Evolutionary conservation across 35 echinoderm and acorn worm genomes (phyloP).

Genomic region (Lytechinus variegatus): DNA sequence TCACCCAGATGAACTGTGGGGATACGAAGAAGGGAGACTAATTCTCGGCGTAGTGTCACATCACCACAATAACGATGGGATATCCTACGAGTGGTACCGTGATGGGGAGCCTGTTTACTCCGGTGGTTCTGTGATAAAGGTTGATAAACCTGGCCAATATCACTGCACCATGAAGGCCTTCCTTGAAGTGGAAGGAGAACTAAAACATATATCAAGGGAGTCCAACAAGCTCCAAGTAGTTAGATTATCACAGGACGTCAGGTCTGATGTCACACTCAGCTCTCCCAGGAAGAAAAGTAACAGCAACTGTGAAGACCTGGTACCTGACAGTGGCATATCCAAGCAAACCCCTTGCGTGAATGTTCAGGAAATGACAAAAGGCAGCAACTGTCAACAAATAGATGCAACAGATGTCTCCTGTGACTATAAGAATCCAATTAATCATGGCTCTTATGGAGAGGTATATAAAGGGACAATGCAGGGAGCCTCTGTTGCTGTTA

Average conservation of each 20-base stretch:
- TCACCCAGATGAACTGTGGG: not conserved
- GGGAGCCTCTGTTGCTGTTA: not conserved
- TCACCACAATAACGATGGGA: not conserved
- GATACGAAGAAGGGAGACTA: not conserved
- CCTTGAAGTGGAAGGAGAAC: not conserved
- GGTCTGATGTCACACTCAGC: too few relatives aligned
- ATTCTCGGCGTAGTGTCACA: not conserved
- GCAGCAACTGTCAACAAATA: too few relatives aligned
- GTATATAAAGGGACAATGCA: slow-evolving; percentile 1
- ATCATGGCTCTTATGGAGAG: slow-evolving; percentile 23
- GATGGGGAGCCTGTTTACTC: not conserved
- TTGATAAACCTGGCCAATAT: not conserved
- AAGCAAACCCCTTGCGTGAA: too few relatives aligned
- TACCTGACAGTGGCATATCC: too few relatives aligned
- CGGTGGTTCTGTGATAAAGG: not conserved
- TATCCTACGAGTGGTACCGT: not conserved
- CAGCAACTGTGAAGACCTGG: too few relatives aligned
- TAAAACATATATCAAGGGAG: not conserved
- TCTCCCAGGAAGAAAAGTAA: too few relatives aligned
- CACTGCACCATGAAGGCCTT: not conserved
- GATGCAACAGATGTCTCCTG: too few relatives aligned
- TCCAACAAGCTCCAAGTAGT: not conserved
- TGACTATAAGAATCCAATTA: too few relatives aligned
- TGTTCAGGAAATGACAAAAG: too few relatives aligned
- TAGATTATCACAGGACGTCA: not conserved